A percentile compares a stretch with the other conserved stretches of the same genome.
phyloP scores from a whole-genome alignment of 2,113 vertebrate species.

The Podarcis muralis region DNA sequence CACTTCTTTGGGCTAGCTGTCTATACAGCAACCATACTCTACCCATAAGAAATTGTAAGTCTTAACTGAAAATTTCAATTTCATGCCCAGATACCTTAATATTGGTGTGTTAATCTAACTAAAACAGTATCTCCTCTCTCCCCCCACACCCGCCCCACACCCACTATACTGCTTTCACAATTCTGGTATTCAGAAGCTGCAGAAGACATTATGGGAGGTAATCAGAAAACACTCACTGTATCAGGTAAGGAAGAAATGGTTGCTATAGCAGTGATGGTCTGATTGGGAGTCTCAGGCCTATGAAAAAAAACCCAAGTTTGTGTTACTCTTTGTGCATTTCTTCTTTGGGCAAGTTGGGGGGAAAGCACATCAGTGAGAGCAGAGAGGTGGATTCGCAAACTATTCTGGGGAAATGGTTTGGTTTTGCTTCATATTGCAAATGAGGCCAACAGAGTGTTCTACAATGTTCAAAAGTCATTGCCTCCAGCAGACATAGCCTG shows the following conservation, averaged over 20 bases:
- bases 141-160: too few relatives aligned
- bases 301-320: constrained; percentile 18
- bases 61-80: neutral
- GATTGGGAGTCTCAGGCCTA: constrained; percentile 66
- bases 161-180: neutral
- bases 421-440: neutral
- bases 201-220: neutral
- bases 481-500: neutral
- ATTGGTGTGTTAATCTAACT: neutral
- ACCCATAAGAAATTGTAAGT: neutral
- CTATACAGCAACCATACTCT: neutral
- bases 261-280: constrained; percentile 60
- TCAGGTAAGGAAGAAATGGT: constrained; percentile 69
- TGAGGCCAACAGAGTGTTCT: neutral
- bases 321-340: neutral
- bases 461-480: neutral
- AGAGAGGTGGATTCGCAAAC: neutral
- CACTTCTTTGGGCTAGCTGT: neutral
- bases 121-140: neutral
- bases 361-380: neutral
- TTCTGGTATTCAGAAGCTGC: neutral
- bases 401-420: neutral
- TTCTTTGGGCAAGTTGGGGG: too few relatives aligned
- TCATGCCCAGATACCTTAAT: neutral
- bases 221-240: constrained; percentile 60